These are phyloP conservation scores for Cryptotis parvus DNA, from an alignment of 2,113 vertebrate species.

Conservation along the genomic window DNA sequence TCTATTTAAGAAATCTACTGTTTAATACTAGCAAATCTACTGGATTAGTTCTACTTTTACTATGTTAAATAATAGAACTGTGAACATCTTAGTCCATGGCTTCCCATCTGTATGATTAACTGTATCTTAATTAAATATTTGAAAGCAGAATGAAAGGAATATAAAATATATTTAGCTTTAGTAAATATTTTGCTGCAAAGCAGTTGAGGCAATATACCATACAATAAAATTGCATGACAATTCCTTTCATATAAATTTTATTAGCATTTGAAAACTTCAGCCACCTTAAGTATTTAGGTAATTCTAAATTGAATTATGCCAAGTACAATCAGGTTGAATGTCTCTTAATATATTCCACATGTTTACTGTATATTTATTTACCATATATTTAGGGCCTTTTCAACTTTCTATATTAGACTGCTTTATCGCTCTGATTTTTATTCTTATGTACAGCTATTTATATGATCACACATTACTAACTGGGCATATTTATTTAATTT, in stretches of 20 bases:
- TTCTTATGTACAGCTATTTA: too few relatives aligned
- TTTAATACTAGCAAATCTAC: too few relatives aligned
- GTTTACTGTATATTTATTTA: background rate
- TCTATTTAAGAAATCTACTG: too few relatives aligned
- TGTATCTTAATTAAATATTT: background rate
- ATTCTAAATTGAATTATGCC: background rate
- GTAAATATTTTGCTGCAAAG: background rate
- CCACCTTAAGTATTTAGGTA: background rate
- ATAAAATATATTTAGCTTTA: background rate
- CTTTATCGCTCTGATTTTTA: background rate
- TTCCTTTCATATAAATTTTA: background rate
- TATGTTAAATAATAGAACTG: background rate
- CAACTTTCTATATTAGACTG: background rate
- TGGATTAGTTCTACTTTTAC: too few relatives aligned
- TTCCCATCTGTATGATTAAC: rapidly evolving
- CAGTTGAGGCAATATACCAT: background rate
- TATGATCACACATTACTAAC: background rate
- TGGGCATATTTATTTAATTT: background rate
- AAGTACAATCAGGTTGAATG: background rate
- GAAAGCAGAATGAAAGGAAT: background rate
- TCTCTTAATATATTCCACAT: conserved; percentile 8
- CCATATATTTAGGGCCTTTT: background rate
- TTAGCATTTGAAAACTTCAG: background rate
- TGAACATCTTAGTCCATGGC: background rate
- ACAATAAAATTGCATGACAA: background rate